Evolutionary conservation across 2,797 vertebrate species (phyloP).

Genomic region (Lateolabrax maculatus): DNA sequence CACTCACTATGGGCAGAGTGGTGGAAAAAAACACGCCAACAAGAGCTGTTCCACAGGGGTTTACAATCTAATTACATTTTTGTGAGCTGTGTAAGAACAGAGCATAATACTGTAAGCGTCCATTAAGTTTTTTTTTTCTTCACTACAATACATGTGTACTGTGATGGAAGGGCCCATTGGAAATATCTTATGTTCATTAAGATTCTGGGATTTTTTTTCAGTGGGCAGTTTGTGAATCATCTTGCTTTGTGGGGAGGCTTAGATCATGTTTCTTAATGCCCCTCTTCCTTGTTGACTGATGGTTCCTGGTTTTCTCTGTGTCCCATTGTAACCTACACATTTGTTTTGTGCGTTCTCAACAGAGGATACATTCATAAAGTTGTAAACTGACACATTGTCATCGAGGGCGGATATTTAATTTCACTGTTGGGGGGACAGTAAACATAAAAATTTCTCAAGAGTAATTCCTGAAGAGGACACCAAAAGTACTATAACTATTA

Average conservation of each 20-base stretch:
- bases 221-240: constrained; percentile 70
- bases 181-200: constrained; percentile 76
- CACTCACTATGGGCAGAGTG: constrained; percentile 47
- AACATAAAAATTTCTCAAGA: no score
- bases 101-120: constrained; percentile 31
- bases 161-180: constrained; percentile 56
- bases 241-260: constrained; percentile 66
- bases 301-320: constrained; percentile 62
- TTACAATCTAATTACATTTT: constrained; percentile 53
- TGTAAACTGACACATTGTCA: constrained; percentile 47
- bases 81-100: constrained; percentile 39
- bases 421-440: no score
- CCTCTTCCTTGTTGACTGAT: constrained; percentile 73
- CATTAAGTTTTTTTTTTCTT: constrained; percentile 27
- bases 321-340: constrained; percentile 65
- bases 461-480: no score
- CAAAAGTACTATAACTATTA: no score
- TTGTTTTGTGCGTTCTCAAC: constrained; percentile 63
- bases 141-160: constrained; percentile 21
- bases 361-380: constrained; percentile 70
- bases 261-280: constrained; percentile 79
- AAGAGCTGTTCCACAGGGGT: constrained; percentile 40
- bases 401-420: constrained; percentile 39
- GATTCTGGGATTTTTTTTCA: constrained; percentile 69
- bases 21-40: constrained; percentile 42